These are phyloP conservation scores for Oreocharis arfaki DNA, from an alignment of 2,113 vertebrate genomes.

Conservation along the genomic window DNA sequence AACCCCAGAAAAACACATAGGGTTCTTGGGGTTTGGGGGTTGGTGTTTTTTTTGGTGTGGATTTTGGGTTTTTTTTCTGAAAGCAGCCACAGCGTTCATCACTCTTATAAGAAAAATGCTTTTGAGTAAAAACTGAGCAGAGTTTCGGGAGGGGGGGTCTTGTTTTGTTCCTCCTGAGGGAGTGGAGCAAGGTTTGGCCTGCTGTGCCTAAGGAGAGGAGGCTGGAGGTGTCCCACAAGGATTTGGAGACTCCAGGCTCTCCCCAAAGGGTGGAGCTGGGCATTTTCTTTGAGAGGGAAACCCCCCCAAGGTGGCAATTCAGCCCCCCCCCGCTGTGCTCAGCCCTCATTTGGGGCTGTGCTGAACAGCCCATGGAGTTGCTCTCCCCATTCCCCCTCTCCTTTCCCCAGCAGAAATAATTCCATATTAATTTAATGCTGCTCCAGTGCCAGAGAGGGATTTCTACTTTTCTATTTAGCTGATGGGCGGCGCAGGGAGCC, in stretches of 20 bases:
- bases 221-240: accelerated
- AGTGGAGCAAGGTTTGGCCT: not conserved
- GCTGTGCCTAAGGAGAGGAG: not conserved
- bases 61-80: not conserved
- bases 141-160: not conserved
- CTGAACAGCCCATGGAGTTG: not conserved
- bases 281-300: accelerated
- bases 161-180: not conserved
- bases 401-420: not conserved
- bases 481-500: accelerated
- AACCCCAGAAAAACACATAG: not conserved
- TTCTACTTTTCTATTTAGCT: too few species aligned
- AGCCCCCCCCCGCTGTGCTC: not conserved
- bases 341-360: not conserved
- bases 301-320: not conserved
- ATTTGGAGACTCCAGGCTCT: not conserved
- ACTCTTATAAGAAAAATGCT: not conserved
- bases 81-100: not conserved
- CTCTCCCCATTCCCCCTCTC: not conserved
- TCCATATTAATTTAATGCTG: accelerated
- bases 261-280: not conserved
- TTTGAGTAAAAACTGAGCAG: not conserved
- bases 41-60: not conserved
- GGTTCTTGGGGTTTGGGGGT: not conserved
- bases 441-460: not conserved